Evolutionary conservation across 2,797 vertebrate species (phyloP).

Genomic region (Distichodus sexfasciatus): DNA sequence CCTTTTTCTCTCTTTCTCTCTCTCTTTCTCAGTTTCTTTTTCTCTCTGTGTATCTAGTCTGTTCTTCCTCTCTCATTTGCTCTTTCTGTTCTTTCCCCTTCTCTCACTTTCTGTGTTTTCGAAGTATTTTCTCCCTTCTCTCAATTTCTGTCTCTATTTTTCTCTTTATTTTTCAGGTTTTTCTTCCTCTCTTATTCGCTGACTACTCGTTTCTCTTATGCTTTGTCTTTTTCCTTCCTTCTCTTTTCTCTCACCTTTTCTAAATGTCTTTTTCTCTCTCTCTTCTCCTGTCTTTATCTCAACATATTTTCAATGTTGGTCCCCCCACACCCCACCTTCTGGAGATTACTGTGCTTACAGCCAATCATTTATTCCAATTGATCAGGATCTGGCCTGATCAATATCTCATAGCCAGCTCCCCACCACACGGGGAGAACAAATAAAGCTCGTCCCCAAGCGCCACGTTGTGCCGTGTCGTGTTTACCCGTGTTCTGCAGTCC

Average conservation of each 20-base stretch:
- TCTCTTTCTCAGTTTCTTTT: not conserved
- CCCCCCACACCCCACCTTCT: constrained; percentile 47
- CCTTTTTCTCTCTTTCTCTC: not conserved
- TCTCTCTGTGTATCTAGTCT: not conserved
- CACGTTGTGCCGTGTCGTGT: constrained; percentile 13
- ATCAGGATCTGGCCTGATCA: constrained; percentile 71
- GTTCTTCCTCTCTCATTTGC: not conserved
- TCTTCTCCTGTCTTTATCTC: constrained; percentile 1
- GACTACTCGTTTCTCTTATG: not conserved
- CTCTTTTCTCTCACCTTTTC: not conserved
- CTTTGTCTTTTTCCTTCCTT: not conserved
- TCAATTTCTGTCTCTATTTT: no score
- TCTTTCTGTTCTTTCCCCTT: not conserved
- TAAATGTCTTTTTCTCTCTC: not conserved
- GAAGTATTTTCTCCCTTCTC: constrained; percentile 44
- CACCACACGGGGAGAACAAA: constrained; percentile 68
- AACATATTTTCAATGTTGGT: constrained; percentile 20
- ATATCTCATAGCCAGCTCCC: constrained; percentile 66
- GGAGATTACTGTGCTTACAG: constrained; percentile 58
- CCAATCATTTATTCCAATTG: constrained; percentile 79
- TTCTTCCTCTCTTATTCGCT: not conserved
- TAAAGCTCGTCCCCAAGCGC: constrained; percentile 35
- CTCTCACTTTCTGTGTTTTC: not conserved
- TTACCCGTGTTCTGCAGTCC: constrained; percentile 28
- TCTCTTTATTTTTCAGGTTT: no score